phyloP scores from a whole-genome alignment of 2,113 vertebrate genomes.

The Xiphorhynchus elegans region DNA sequence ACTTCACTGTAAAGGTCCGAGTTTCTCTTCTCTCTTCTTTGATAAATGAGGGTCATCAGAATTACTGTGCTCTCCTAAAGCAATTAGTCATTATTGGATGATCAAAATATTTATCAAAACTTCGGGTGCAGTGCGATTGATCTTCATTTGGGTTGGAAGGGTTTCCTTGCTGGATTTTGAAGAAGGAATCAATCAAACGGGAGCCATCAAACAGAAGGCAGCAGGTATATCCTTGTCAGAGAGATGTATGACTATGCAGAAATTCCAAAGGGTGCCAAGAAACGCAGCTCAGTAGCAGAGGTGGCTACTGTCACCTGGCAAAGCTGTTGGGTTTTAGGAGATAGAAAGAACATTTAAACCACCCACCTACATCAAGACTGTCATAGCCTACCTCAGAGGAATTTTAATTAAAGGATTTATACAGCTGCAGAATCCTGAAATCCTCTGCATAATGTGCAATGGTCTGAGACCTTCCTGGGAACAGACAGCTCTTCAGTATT shows the following conservation, averaged over 20 bases:
- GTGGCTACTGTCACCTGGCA: conserved; percentile 52
- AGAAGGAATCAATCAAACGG: conserved; percentile 24
- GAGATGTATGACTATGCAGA: conserved; percentile 46
- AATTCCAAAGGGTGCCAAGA: conserved; percentile 48
- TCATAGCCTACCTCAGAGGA: background rate
- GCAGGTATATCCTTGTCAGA: conserved; percentile 60
- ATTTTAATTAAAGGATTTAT: conserved; percentile 68
- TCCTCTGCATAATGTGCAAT: conserved; percentile 54
- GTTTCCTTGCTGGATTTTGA: conserved; percentile 43
- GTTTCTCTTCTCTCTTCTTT: conserved; percentile 10
- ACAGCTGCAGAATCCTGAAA: conserved; percentile 60
- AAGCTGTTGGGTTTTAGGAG: conserved; percentile 38
- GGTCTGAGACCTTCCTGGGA: conserved; percentile 30
- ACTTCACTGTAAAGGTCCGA: background rate
- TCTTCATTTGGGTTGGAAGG: conserved; percentile 71
- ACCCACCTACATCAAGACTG: background rate
- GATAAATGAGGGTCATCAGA: conserved; percentile 58
- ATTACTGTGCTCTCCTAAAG: conserved; percentile 29
- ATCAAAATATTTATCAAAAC: conserved; percentile 70
- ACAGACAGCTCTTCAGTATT: background rate
- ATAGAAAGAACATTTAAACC: background rate
- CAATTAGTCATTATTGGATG: conserved; percentile 58
- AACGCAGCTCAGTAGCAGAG: conserved; percentile 29
- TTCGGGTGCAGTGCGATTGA: conserved; percentile 48
- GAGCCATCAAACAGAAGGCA: conserved; percentile 62